Evolutionary conservation across 1,140 invertebrate species (phyloP), one percentile per base, ranked within the genome.

Genomic region (Frieseomelitta varia): DNA sequence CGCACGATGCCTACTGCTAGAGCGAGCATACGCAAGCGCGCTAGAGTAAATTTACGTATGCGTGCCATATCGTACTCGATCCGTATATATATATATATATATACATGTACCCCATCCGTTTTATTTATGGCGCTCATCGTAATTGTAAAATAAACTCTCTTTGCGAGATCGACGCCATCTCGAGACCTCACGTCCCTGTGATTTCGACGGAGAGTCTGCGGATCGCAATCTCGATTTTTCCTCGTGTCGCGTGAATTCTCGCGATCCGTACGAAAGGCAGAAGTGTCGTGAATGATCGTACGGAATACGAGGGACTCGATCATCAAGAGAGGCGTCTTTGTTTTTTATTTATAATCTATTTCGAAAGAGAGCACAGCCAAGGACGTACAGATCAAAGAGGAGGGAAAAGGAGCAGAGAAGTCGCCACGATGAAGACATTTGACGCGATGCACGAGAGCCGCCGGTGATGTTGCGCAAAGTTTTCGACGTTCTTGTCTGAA

Each of bases 101-200:
- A 71, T 58, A 69, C 30, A 79, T 79, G 24, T 8, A 30, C 72
- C 72, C 56, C 47, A 24, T 58, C 53, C 19, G 39, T 24, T 76
- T 90, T 85, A 88, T 90, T 90, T 89, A 88, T 86, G 86, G 39
- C 53, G 55, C 83, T 85, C 88, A 84, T 87, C 73, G 81, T 87
- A 90, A 88, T 88, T 90, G 87, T 88, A 85, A 88, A 90, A 81
- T 88, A 90, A 86, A 90, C 74, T 79, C 55, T 74, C 74, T 34
- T 58, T 75, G 73, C 56, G 78, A 61, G 81, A 58, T 81, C 56
- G 84, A 78, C 58, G 58, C 63, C 68, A 73, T 30, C 11, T 0
- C 21, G 34, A 30, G 65, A 63, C 71, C 55, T 79, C 39, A 81
- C 61, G 71, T 27, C 30, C 55, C 65, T 78, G 58, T 78, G 21